Evolutionary conservation across 2,888 invertebrate genomes (phyloP).

Genomic region (Brachyopa scutellaris): DNA sequence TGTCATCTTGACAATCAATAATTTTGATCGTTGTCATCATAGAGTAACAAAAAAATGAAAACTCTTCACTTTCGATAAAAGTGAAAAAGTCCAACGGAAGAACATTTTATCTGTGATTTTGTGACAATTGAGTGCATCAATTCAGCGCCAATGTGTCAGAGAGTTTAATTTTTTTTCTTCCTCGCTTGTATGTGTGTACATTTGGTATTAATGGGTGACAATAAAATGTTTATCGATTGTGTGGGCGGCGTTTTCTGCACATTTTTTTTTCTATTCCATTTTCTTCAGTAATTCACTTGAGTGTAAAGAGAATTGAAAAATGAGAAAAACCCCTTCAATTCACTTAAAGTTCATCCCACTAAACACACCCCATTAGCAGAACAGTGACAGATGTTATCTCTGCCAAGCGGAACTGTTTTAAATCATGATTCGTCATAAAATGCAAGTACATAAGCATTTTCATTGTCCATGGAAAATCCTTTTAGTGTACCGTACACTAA

Average conservation of each 20-base stretch:
- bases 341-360: too few species aligned
- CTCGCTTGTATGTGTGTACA: slow-evolving; percentile 10
- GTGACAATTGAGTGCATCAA: slow-evolving; percentile 35
- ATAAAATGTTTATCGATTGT: slow-evolving; percentile 17
- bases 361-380: too few species aligned
- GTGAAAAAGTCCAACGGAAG: not conserved
- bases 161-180: slow-evolving; percentile 10
- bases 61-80: not conserved
- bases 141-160: slow-evolving; percentile 28
- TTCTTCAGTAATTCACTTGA: slow-evolving; percentile 2
- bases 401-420: too few species aligned
- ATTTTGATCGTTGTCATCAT: too few species aligned
- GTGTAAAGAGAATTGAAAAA: not conserved
- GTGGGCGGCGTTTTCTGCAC: not conserved
- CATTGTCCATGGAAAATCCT: too few species aligned
- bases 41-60: not conserved
- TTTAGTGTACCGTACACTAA: too few species aligned
- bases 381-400: too few species aligned
- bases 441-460: too few species aligned
- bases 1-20: slow-evolving; percentile 55
- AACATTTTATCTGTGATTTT: slow-evolving; percentile 45
- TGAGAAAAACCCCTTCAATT: too few species aligned
- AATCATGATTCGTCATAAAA: too few species aligned
- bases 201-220: slow-evolving; percentile 30
- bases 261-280: too few species aligned